These are phyloP conservation scores for Neotoma lepida DNA, from an alignment of 2,113 vertebrate genomes.

Conservation along the genomic window DNA sequence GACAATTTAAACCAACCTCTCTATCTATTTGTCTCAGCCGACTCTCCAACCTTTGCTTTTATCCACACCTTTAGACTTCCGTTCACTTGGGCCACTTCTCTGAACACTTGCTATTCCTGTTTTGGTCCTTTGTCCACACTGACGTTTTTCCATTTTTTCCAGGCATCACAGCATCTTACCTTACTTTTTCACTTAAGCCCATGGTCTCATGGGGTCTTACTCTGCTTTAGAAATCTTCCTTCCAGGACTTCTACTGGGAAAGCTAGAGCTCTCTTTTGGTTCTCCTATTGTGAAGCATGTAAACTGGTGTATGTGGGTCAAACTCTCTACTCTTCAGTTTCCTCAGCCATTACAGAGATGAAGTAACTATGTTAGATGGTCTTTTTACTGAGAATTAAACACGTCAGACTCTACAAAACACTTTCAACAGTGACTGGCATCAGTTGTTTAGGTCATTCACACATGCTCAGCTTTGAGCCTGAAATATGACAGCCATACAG, in stretches of 20 bases:
- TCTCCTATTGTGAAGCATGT: neutral
- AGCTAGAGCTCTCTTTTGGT: neutral
- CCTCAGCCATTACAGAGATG: neutral
- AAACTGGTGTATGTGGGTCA: neutral
- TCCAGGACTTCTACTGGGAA: neutral
- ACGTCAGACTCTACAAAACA: neutral
- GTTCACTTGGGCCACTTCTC: neutral
- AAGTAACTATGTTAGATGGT: neutral
- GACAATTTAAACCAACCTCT: neutral
- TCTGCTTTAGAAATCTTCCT: neutral
- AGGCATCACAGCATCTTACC: neutral
- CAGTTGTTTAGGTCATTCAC: neutral
- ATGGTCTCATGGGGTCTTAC: neutral
- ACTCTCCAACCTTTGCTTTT: neutral
- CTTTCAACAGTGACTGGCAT: neutral
- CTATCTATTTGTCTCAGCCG: neutral
- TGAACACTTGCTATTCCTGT: neutral
- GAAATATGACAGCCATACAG: neutral
- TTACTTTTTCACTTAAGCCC: neutral
- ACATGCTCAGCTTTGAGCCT: neutral
- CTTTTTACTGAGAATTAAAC: neutral
- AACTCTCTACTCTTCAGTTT: neutral
- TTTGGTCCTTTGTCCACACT: neutral
- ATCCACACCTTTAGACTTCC: neutral
- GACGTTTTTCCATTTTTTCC: neutral